Evolutionary conservation across 2,888 invertebrate species (phyloP).

Genomic region (Caenorhabditis wallacei): DNA sequence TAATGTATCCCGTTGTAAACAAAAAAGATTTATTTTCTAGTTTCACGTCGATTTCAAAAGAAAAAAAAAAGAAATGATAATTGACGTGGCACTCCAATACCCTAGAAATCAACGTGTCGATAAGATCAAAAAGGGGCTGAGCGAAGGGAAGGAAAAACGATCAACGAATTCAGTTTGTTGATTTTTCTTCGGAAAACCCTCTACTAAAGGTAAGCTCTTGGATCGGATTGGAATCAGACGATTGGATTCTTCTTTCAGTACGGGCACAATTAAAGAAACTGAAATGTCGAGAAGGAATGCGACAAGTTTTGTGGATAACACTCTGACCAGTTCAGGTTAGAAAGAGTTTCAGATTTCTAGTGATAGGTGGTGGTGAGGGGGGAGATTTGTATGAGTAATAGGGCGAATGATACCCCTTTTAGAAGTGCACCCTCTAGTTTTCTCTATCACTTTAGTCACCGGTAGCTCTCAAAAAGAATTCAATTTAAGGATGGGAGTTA

Average conservation of each 20-base stretch:
- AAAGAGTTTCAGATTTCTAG: neutral
- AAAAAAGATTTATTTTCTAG: neutral
- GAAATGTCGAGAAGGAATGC: conserved; percentile 63
- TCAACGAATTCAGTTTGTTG: conserved; percentile 45
- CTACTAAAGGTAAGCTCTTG: conserved; percentile 42
- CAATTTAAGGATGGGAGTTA: too few species aligned
- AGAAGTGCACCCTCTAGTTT: too few species aligned
- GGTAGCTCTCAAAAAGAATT: too few species aligned
- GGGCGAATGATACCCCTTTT: too few species aligned
- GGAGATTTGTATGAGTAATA: neutral
- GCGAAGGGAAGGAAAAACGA: neutral
- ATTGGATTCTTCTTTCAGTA: conserved; percentile 24
- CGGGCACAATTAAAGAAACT: conserved; percentile 61
- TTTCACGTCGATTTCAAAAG: conserved; percentile 7
- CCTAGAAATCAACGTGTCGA: conserved; percentile 30
- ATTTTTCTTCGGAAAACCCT: conserved; percentile 58
- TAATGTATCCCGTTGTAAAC: conserved; percentile 17
- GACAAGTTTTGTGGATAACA: conserved; percentile 59
- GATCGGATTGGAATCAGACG: neutral
- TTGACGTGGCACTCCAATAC: conserved; percentile 14
- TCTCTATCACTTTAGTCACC: too few species aligned
- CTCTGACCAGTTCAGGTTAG: conserved; percentile 65
- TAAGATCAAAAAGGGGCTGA: conserved; percentile 27
- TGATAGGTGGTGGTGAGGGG: neutral
- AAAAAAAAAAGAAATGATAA: neutral